These are phyloP conservation scores for Pandion haliaetus DNA, from an alignment of 2,113 vertebrate genomes.

Conservation along the genomic window DNA sequence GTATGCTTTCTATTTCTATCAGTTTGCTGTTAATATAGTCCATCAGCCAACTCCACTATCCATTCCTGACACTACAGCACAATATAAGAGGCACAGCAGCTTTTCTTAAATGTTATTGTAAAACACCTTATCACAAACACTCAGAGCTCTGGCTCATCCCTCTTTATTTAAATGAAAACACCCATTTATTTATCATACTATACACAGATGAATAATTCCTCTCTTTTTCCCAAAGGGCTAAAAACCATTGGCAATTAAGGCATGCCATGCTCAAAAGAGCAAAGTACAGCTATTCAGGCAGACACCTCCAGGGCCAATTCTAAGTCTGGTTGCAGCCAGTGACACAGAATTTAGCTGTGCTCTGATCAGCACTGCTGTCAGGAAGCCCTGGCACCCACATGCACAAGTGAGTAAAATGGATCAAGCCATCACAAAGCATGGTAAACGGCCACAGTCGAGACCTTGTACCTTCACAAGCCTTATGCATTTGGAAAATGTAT, in stretches of 20 bases:
- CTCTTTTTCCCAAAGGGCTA: background rate
- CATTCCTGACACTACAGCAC: background rate
- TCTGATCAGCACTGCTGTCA: background rate
- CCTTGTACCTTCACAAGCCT: no score
- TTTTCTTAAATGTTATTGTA: background rate
- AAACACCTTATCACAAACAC: background rate
- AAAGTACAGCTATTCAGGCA: background rate
- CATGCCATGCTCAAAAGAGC: background rate
- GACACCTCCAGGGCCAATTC: background rate
- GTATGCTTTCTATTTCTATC: background rate
- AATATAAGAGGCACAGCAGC: background rate
- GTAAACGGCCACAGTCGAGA: background rate
- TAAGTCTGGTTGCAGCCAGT: background rate
- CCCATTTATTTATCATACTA: background rate
- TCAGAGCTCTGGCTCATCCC: background rate
- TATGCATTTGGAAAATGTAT: background rate
- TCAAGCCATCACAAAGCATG: background rate
- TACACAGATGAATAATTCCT: background rate
- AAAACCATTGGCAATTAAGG: background rate
- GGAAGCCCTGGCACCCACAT: background rate
- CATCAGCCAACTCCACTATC: background rate
- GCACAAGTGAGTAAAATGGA: fast-evolving
- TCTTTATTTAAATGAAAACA: background rate
- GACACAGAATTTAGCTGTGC: background rate
- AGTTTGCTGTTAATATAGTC: background rate